Evolutionary conservation across 37 sponge, comb jelly and placozoan species (phyloP).

Genomic region (Axinella damicornis): DNA sequence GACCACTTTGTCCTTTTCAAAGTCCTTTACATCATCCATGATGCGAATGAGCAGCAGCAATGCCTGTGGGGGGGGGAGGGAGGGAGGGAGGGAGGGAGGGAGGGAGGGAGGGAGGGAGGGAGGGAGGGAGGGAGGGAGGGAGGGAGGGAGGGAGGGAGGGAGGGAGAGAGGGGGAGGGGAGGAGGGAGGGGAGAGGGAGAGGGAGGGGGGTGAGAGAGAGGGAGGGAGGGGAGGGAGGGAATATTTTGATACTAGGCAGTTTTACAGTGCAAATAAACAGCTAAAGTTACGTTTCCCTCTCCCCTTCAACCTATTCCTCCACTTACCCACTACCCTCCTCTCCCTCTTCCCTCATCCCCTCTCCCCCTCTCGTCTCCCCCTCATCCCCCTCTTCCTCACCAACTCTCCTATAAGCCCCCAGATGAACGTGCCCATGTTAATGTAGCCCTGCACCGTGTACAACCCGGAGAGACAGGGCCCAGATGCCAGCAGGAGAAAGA

Average conservation of each 20-base stretch:
- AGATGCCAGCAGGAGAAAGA: conserved; percentile 67
- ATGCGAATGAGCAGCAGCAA: conserved; percentile 72
- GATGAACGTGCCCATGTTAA: conserved; percentile 59
- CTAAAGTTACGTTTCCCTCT: not conserved
- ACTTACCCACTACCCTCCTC: no score
- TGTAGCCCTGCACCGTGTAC: conserved; percentile 33
- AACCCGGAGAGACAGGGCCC: conserved; percentile 74
- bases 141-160: not conserved
- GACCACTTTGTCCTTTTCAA: conserved; percentile 74
- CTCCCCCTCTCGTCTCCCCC: no score
- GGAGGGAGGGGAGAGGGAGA: not conserved
- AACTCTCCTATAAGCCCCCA: conserved; percentile 59
- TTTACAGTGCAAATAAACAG: not conserved
- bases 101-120: not conserved
- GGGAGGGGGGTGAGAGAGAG: not conserved
- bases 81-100: not conserved
- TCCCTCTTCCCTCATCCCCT: no score
- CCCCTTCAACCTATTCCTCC: no score
- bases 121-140: not conserved
- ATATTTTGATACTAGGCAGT: not conserved
- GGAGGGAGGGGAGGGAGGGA: not conserved
- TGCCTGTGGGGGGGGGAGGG: conserved; percentile 23
- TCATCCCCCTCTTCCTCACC: conserved; percentile 23
- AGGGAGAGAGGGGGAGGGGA: not conserved
- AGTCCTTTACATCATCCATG: conserved; percentile 94